Base-by-base conservation (phyloP, 2,888 invertebrate genomes). In the Drosophila cognata region DNA sequence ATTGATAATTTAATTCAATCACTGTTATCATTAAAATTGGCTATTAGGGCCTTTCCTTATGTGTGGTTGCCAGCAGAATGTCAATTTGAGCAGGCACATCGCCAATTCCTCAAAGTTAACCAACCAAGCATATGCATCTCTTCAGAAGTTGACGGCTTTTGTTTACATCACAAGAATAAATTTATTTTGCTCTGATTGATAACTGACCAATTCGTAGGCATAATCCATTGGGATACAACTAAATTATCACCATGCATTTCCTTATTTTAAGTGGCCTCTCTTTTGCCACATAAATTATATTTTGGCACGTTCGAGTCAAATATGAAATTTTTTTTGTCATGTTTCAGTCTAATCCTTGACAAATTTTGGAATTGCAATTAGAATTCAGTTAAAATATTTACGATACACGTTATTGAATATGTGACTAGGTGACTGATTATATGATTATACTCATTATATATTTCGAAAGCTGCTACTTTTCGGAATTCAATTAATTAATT, bases 1-100 rank as follows among this genome's bases (percentile, higher is more conserved):
- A 85, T 88, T 88, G 87, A 89, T 86, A 89, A 86, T 86, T 89
- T 89, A 87, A 86, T 86, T 86, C 84, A 86, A 86, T 89, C 72
- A 82, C 50, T 74, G 75, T 73, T 81, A 84, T 78, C 86, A 89
- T 84, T 88, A 87, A 86, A 85, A 81, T 78, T 80, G 77, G 73
- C 76, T 76, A 51, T 68, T 68, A 58, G 69, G 57, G 18, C 43
- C 46, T 31, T 59, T 56, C 28, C 50, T 28, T 56, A n/a, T 58
- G 68, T 61, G 70, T 61, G 74, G 66, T 50, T 18, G 38, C 38
- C 43, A 35, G 61, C 55, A 55, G 68, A 76, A 77, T 74, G 79
- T 82, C 79, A 74, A 74, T 79, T 82, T 60, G 43, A 43, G 35
- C 69, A 65, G 66, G 65, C 81, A 80, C 84, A 79, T 81, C 38